These are phyloP conservation scores for Synanthedon tipuliformis DNA, from an alignment of 2,888 invertebrate genomes.

Conservation along the genomic window DNA sequence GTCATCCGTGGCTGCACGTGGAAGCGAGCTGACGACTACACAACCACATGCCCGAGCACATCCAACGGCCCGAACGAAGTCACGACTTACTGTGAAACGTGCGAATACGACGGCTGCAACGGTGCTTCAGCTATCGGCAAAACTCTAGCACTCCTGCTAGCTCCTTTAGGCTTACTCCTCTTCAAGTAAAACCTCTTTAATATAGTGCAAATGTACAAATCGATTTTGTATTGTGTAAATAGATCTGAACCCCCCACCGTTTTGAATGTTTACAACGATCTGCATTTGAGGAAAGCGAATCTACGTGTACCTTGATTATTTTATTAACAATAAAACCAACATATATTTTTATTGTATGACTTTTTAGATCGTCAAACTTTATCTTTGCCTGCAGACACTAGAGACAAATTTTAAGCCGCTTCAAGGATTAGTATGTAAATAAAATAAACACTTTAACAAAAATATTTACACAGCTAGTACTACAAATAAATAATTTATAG, in stretches of 20 bases:
- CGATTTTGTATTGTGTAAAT: background rate
- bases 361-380: too few species aligned
- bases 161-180: constrained; percentile 45
- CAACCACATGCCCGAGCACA: constrained; percentile 60
- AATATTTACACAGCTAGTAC: too few species aligned
- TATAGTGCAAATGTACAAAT: background rate
- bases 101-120: constrained; percentile 77
- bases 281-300: background rate
- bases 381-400: too few species aligned
- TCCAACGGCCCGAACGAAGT: constrained; percentile 60
- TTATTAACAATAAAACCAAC: background rate
- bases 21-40: constrained; percentile 65
- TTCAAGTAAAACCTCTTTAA: constrained; percentile 41
- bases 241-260: background rate
- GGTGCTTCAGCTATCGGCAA: constrained; percentile 59
- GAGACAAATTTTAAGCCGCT: too few species aligned
- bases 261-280: background rate
- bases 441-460: too few species aligned
- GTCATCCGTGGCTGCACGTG: constrained; percentile 72
- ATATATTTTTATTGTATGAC: too few species aligned
- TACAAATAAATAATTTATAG: too few species aligned
- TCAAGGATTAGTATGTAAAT: too few species aligned
- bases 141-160: constrained; percentile 48
- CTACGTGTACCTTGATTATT: background rate
- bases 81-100: constrained; percentile 74